These are phyloP conservation scores for Luidia sarsii DNA, from an alignment of 53 echinoderm and acorn worm genomes.

Conservation along the genomic window DNA sequence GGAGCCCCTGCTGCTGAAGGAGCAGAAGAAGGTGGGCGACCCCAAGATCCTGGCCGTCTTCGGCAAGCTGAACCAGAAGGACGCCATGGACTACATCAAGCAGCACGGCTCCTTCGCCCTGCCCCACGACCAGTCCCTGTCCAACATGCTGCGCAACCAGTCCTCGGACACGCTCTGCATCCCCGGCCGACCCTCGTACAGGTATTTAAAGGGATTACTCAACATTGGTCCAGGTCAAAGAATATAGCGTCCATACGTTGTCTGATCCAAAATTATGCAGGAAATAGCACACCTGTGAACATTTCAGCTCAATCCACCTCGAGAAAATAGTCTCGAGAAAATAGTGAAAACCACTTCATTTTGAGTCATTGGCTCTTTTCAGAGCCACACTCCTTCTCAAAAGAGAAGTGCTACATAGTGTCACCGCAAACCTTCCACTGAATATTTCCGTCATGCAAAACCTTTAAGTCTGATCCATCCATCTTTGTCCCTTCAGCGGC, in stretches of 20 bases:
- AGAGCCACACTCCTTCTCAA: no score
- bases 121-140: conserved; percentile 13
- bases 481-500: conserved; percentile 28
- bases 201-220: not conserved
- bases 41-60: conserved; percentile 79
- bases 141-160: conserved; percentile 35
- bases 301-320: no score
- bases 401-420: no score
- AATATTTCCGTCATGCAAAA: not conserved
- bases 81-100: conserved; percentile 78
- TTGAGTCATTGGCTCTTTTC: no score
- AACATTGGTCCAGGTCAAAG: not conserved
- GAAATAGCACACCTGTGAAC: no score
- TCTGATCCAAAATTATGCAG: no score
- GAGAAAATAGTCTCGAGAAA: no score
- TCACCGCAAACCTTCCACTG: no score
- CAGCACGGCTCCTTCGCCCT: conserved; percentile 62
- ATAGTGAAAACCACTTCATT: no score
- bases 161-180: conserved; percentile 38
- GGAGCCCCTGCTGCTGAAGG: conserved; percentile 66
- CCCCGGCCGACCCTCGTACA: not conserved
- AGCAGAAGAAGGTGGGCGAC: conserved; percentile 37
- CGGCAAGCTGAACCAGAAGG: conserved; percentile 79
- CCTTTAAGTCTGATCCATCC: not conserved
- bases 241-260: no score